Conservation (phyloP, 2,797 vertebrate genomes). For the Betta splendens region DNA sequence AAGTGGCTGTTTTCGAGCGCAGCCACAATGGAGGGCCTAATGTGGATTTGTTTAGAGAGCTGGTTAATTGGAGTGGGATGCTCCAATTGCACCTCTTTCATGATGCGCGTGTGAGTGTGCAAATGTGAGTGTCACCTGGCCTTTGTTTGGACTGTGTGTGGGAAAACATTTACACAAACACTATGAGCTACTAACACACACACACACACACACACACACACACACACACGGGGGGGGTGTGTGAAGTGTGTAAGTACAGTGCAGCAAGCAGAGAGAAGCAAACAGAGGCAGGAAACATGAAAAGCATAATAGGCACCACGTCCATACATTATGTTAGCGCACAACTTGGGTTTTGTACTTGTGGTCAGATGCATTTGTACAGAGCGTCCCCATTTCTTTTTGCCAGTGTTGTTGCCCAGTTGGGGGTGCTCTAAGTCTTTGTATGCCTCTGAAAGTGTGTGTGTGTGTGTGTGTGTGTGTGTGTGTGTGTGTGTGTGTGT, state of each 20-base stretch:
- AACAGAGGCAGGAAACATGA: slow-evolving; percentile 35
- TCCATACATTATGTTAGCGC: slow-evolving; percentile 36
- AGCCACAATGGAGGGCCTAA: slow-evolving; percentile 85
- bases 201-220: slow-evolving; percentile 52
- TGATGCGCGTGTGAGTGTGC: slow-evolving; percentile 49
- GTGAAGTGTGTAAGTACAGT: slow-evolving; percentile 62
- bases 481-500: slow-evolving; percentile 12
- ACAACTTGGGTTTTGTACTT: slow-evolving; percentile 15
- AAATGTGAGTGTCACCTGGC: slow-evolving; percentile 73
- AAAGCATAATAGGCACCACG: slow-evolving; percentile 37
- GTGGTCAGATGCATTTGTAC: too few species aligned
- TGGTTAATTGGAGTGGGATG: slow-evolving; percentile 86
- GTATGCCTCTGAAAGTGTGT: slow-evolving; percentile 33
- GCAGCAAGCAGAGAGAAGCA: slow-evolving; percentile 34
- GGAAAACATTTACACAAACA: slow-evolving; percentile 79
- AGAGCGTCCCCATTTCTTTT: slow-evolving; percentile 18
- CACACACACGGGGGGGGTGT: slow-evolving; percentile 51
- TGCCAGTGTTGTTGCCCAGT: slow-evolving; percentile 53
- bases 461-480: slow-evolving; percentile 2
- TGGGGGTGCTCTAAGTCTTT: slow-evolving; percentile 77
- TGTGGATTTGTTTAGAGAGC: slow-evolving; percentile 86
- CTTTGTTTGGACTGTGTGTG: slow-evolving; percentile 77
- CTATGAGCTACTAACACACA: slow-evolving; percentile 61
- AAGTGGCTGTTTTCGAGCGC: slow-evolving; percentile 84
- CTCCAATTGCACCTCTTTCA: slow-evolving; percentile 85